Evolutionary conservation across 2,888 invertebrate species (phyloP).

Genomic region (Chrysopilus asiliformis): DNA sequence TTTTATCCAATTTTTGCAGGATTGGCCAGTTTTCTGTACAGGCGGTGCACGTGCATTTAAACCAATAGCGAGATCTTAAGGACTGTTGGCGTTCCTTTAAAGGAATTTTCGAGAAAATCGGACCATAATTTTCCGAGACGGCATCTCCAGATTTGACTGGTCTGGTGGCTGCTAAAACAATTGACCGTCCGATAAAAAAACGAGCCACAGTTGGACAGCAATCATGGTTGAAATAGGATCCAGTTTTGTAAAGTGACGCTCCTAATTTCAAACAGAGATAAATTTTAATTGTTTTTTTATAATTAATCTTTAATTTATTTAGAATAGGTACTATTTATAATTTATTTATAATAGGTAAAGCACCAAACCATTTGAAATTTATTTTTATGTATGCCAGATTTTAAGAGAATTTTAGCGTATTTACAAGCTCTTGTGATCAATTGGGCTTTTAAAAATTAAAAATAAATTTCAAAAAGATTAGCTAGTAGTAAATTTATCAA

Average conservation of each 20-base stretch:
- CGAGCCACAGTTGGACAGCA: constrained; percentile 68
- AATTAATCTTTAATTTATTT: too few species aligned
- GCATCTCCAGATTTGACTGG: constrained; percentile 50
- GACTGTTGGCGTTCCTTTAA: constrained; percentile 46
- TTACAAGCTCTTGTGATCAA: too few species aligned
- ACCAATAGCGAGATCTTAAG: constrained; percentile 63
- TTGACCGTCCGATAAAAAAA: constrained; percentile 58
- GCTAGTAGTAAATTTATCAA: too few species aligned
- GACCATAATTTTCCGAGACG: constrained; percentile 77
- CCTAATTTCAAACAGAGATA: too few species aligned
- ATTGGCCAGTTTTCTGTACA: constrained; percentile 65
- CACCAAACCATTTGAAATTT: too few species aligned
- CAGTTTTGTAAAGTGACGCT: constrained; percentile 61
- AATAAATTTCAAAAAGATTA: too few species aligned
- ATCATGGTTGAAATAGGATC: constrained; percentile 71
- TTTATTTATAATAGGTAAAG: too few species aligned
- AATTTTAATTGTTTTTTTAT: too few species aligned
- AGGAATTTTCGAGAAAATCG: constrained; percentile 49
- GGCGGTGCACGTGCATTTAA: constrained; percentile 56
- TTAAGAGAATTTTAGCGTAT: too few species aligned
- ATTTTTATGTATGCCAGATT: too few species aligned
- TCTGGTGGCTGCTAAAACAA: constrained; percentile 54
- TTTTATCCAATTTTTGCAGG: constrained; percentile 44
- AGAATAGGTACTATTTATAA: too few species aligned
- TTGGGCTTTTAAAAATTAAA: too few species aligned